Conservation (phyloP, 2,113 vertebrate genomes). For the Gallinago jamesoni region DNA sequence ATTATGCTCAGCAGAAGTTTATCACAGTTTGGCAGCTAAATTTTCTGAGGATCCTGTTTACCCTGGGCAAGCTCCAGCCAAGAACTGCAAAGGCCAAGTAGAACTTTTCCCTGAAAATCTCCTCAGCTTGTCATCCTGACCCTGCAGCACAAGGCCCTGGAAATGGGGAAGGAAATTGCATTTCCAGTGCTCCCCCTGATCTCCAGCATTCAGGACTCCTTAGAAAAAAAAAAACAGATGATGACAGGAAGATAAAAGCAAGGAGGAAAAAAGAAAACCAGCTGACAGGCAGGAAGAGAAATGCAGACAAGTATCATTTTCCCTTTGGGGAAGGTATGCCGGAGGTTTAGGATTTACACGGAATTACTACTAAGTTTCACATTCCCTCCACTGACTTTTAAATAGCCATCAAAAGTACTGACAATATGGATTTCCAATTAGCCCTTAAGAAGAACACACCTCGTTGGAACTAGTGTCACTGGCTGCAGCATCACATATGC, state of each 20-base stretch:
- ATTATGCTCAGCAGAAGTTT: neutral
- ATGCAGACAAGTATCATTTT: neutral
- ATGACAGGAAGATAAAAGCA: neutral
- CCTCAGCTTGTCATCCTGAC: neutral
- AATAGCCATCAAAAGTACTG: neutral
- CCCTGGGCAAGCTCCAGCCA: neutral
- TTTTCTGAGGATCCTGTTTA: slow-evolving; percentile 32
- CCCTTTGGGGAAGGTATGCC: neutral
- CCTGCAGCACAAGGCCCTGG: neutral
- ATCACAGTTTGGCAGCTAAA: neutral
- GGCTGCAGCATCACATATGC: fast-evolving
- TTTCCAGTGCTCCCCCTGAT: neutral
- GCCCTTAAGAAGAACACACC: neutral
- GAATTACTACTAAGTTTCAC: neutral
- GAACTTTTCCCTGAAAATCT: neutral
- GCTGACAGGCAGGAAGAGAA: neutral
- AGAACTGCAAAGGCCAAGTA: neutral
- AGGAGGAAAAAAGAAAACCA: neutral
- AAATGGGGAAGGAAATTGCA: neutral
- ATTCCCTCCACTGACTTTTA: neutral
- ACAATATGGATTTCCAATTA: neutral
- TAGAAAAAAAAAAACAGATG: neutral
- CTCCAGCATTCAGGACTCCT: neutral
- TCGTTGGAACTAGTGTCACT: neutral
- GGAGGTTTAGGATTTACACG: neutral